Percentiles rank a stretch among this genome's conserved stretches.
These are phyloP conservation scores for Lepidochrysops patricia DNA, from an alignment of 2,888 invertebrate genomes.

Conservation along the genomic window DNA sequence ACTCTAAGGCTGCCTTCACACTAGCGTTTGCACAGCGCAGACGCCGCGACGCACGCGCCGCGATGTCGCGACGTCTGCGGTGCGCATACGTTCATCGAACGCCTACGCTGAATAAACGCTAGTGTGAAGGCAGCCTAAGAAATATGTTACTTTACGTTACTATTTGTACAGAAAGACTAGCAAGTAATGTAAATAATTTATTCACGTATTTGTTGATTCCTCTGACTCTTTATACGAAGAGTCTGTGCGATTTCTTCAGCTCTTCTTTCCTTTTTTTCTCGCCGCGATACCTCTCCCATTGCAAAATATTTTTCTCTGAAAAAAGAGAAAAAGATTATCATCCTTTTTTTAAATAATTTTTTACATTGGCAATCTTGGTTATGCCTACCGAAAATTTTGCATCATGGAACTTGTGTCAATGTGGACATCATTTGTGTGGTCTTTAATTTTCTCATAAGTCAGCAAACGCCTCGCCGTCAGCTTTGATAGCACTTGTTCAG, in stretches of 20 bases:
- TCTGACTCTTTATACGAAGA: conserved; percentile 39
- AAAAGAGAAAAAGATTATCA: no score
- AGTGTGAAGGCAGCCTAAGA: no score
- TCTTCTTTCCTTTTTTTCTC: conserved; percentile 67
- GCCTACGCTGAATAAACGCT: no score
- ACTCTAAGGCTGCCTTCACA: no score
- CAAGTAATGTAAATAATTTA: conserved; percentile 14
- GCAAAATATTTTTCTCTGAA: conserved; percentile 81
- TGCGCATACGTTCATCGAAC: no score
- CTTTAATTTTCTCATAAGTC: conserved; percentile 85
- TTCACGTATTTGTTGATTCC: conserved; percentile 46
- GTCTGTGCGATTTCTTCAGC: conserved; percentile 48
- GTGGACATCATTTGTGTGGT: conserved; percentile 45
- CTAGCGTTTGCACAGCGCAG: no score
- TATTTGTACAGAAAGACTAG: not conserved
- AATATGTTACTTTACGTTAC: no score
- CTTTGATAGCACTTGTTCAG: conserved; percentile 90
- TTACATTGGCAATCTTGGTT: not conserved
- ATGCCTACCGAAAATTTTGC: conserved; percentile 45
- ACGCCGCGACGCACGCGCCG: no score
- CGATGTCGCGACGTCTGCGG: no score
- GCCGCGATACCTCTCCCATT: conserved; percentile 77
- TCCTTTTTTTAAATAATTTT: no score
- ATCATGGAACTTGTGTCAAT: conserved; percentile 34
- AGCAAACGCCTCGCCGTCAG: conserved; percentile 87